These are phyloP conservation scores for Liposcelis brunnea DNA, from an alignment of 2,888 invertebrate species.

Conservation along the genomic window DNA sequence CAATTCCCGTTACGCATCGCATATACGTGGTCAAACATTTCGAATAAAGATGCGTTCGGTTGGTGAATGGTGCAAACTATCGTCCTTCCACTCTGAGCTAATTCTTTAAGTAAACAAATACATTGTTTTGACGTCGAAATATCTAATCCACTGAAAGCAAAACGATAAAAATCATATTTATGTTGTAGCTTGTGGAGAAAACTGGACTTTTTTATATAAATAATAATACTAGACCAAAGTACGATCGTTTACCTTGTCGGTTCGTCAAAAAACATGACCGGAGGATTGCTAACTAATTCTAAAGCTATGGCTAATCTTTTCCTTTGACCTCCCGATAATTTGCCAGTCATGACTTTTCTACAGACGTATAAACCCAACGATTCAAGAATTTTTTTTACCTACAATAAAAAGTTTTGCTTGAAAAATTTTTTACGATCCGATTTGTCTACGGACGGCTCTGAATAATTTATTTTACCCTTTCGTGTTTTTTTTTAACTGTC, in stretches of 20 bases:
- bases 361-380: constrained; percentile 54
- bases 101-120: constrained; percentile 30
- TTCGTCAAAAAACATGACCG: constrained; percentile 86
- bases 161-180: constrained; percentile 27
- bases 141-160: constrained; percentile 37
- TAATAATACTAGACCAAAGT: too few species aligned
- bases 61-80: constrained; percentile 43
- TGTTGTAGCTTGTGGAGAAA: too few species aligned
- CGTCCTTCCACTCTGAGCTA: constrained; percentile 33
- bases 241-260: constrained; percentile 83
- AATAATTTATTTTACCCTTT: constrained; percentile 42
- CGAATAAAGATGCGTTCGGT: constrained; percentile 38
- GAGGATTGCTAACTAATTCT: constrained; percentile 81
- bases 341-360: constrained; percentile 45
- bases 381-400: constrained; percentile 65
- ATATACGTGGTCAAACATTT: constrained; percentile 38
- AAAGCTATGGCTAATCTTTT: constrained; percentile 80
- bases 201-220: too few species aligned
- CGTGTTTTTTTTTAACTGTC: constrained; percentile 43
- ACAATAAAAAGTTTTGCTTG: not conserved
- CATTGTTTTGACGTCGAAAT: constrained; percentile 35
- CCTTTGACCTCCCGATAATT: constrained; percentile 75
- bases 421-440: not conserved
- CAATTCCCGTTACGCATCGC: constrained; percentile 36
- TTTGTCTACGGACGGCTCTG: not conserved